Evolutionary conservation across 53 echinoderm and acorn worm species (phyloP).

Genomic region (Holothuria scabra): DNA sequence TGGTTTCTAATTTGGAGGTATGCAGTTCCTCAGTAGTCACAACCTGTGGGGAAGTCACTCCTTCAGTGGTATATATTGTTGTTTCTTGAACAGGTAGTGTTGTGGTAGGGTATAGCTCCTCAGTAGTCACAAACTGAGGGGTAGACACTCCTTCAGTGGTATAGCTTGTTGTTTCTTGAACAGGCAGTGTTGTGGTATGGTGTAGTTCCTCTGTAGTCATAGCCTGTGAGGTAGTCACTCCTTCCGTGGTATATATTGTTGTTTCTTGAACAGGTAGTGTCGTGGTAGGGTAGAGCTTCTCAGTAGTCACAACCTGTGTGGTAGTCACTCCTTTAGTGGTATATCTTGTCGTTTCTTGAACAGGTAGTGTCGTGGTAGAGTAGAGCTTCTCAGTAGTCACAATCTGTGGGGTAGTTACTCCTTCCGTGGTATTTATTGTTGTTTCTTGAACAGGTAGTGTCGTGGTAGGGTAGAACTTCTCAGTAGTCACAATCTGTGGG

Average conservation of each 20-base stretch:
- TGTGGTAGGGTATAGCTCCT: background rate
- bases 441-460: conserved; percentile 10
- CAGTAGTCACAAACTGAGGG: conserved; percentile 2
- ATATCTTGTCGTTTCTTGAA: background rate
- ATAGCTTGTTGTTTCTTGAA: no score
- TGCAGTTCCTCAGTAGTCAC: conserved; percentile 26
- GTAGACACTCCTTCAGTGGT: background rate
- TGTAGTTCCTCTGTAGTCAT: background rate
- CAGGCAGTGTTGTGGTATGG: conserved; percentile 21
- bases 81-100: conserved; percentile 44
- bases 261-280: background rate
- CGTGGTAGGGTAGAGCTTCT: no score
- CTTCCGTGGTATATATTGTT: background rate
- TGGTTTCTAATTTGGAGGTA: background rate
- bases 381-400: background rate
- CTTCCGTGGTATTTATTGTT: background rate
- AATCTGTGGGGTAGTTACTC: conserved; percentile 30
- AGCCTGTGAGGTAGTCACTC: background rate
- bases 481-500: background rate
- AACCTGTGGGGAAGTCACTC: background rate
- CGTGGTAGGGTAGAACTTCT: background rate
- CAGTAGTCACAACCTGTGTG: conserved; percentile 10
- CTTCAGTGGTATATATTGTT: conserved; percentile 2
- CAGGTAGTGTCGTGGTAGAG: conserved; percentile 18
- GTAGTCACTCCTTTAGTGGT: background rate